Evolutionary conservation across 2,888 invertebrate genomes (phyloP), one percentile per base, ranked within the genome.

Genomic region (Micoletzkya japonica): DNA sequence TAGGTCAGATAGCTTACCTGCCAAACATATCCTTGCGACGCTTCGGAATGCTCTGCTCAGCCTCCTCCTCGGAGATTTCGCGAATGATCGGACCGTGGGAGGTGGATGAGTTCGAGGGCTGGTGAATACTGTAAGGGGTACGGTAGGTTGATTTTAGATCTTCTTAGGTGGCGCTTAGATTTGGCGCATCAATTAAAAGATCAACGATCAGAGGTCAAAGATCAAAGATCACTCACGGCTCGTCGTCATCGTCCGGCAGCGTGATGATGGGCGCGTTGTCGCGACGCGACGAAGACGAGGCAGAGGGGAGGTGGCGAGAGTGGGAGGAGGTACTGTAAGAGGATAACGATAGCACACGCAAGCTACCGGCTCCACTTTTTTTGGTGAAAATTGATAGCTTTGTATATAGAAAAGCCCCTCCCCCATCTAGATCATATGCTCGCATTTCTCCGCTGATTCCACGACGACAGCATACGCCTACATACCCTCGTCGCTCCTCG

Each of bases 41-140:
- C 71, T 83, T 83, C 10, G 79, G 72, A 34, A 77, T 73, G 10
- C 75, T 72, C 52, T 72, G 72, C 28, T 80, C 81, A 37, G 81
- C 80, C 66, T 84, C 83, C 32, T 83, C 82, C 30, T 84, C 84
- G 34, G 78, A 77, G 44, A 84, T 79, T 70, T 84, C 84, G 32
- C 80, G 78, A 32, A 84, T 84, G 50, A 79, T 70, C 37, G 79
- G 79, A 6, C 79, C 79, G 28, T 67, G 70, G 30, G 70, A 63
- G 39, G 49, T 28, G 54, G 39, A 14, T 6, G 58, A 34, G 10
- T 10, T 28, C 32, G 32, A 59, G 20, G 59, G 14, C 7, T 10
- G 17, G 6, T 6, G n/a, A 14, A 14, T 44, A 44, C n/a, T 24
- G 39, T 63, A 34, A 7, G n/a, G 6, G 28, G 28, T 44, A 50